A percentile compares a stretch with the other conserved stretches of the same genome.
Conservation (phyloP, 2,888 invertebrate genomes). For the Mythimna pallens region DNA sequence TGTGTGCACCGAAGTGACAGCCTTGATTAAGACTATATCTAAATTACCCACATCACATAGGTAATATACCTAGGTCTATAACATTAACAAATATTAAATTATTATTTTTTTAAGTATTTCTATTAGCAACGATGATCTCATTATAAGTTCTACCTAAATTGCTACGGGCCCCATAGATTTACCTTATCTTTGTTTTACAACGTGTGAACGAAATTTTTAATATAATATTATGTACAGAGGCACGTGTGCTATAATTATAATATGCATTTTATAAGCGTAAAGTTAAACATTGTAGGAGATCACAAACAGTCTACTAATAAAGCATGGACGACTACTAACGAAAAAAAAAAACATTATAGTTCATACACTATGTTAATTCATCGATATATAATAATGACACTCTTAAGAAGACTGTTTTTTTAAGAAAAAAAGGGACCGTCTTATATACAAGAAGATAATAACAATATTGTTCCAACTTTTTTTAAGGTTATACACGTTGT, state of each 20-base stretch:
- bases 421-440: too few relatives aligned
- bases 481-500: too few relatives aligned
- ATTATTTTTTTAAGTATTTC: background rate
- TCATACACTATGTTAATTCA: too few relatives aligned
- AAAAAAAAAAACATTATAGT: too few relatives aligned
- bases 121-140: background rate
- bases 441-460: too few relatives aligned
- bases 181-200: conserved; percentile 40
- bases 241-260: background rate
- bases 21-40: background rate
- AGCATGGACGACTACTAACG: background rate
- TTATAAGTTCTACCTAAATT: background rate
- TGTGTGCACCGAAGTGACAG: background rate
- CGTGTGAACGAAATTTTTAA: background rate
- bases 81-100: background rate
- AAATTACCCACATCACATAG: background rate
- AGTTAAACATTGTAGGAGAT: conserved; percentile 3
- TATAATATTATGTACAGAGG: conserved; percentile 27
- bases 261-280: conserved; percentile 1
- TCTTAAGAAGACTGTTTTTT: too few relatives aligned
- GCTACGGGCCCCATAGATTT: background rate
- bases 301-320: background rate
- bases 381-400: too few relatives aligned
- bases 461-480: too few relatives aligned
- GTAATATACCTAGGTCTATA: background rate